Evolutionary conservation across 2,113 vertebrate species (phyloP).

Genomic region (Apodemus speciosus): DNA sequence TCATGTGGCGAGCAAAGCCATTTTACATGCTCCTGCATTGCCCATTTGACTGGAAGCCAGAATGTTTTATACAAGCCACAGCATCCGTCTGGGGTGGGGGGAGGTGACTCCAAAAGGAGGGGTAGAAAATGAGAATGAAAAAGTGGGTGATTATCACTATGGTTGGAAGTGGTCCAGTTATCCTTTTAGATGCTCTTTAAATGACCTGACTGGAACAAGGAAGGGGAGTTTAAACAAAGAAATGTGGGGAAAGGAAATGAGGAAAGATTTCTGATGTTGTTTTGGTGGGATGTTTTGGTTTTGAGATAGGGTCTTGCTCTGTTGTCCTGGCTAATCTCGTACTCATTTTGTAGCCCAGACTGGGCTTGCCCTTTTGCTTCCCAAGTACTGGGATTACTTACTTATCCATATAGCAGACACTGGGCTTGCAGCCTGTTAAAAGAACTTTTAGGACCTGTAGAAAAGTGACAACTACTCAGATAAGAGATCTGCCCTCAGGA

Average conservation of each 20-base stretch:
- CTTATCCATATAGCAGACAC: slow-evolving; percentile 16
- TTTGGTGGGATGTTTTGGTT: not conserved
- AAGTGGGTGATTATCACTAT: slow-evolving; percentile 67
- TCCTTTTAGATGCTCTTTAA: slow-evolving; percentile 73
- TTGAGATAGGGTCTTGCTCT: not conserved
- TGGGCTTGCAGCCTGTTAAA: not conserved
- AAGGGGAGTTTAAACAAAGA: slow-evolving; percentile 31
- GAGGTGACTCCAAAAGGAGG: slow-evolving; percentile 30
- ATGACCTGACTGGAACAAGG: slow-evolving; percentile 65
- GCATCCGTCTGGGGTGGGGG: slow-evolving; percentile 24
- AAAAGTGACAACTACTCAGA: not conserved
- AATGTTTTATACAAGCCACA: slow-evolving; percentile 41
- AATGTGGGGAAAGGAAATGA: not conserved
- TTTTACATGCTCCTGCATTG: slow-evolving; percentile 35
- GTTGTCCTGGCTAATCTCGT: not conserved
- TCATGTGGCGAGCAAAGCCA: slow-evolving; percentile 55
- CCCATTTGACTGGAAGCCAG: slow-evolving; percentile 68
- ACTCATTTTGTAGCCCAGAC: not conserved
- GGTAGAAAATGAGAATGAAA: not conserved
- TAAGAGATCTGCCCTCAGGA: not conserved
- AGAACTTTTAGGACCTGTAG: not conserved
- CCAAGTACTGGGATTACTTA: not conserved
- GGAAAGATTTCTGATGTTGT: not conserved
- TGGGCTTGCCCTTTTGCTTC: not conserved
- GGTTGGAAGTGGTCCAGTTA: slow-evolving; percentile 74